phyloP scores from a whole-genome alignment of 2,797 vertebrate genomes.

The Varecia variegata region DNA sequence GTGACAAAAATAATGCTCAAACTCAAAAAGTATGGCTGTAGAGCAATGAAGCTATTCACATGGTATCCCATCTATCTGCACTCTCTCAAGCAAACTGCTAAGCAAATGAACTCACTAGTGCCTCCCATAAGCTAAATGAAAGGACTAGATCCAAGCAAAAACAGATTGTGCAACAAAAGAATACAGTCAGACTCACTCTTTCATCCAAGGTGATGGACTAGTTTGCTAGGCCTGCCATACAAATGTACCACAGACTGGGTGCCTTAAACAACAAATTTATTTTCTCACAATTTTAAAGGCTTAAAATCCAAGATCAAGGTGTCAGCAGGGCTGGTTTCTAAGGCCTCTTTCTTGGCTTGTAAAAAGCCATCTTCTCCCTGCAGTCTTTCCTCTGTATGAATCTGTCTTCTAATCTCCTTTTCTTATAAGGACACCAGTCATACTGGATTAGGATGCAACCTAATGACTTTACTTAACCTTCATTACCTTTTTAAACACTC shows the following conservation, averaged over 20 bases:
- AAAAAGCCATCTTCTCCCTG: background rate
- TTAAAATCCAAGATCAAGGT: background rate
- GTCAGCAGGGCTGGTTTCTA: background rate
- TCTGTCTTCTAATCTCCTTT: background rate
- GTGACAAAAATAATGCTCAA: background rate
- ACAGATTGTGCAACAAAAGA: background rate
- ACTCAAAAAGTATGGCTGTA: background rate
- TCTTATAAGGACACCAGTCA: background rate
- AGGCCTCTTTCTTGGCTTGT: background rate
- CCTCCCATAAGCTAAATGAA: background rate
- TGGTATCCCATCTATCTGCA: fast-evolving
- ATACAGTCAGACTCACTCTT: background rate
- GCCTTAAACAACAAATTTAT: background rate
- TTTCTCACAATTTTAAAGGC: background rate
- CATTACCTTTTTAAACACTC: background rate
- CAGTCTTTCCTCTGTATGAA: background rate
- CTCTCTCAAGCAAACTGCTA: background rate
- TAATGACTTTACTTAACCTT: background rate
- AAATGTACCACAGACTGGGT: background rate
- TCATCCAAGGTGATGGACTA: fast-evolving
- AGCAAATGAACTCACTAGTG: background rate
- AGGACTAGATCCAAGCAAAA: background rate
- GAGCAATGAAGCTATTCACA: background rate
- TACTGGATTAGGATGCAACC: background rate
- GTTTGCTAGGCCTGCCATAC: background rate